A percentile compares a stretch with the other conserved stretches of the same genome.
Evolutionary conservation across 2,797 vertebrate genomes (phyloP).

Genomic region (Heteromormyrus szaboi): DNA sequence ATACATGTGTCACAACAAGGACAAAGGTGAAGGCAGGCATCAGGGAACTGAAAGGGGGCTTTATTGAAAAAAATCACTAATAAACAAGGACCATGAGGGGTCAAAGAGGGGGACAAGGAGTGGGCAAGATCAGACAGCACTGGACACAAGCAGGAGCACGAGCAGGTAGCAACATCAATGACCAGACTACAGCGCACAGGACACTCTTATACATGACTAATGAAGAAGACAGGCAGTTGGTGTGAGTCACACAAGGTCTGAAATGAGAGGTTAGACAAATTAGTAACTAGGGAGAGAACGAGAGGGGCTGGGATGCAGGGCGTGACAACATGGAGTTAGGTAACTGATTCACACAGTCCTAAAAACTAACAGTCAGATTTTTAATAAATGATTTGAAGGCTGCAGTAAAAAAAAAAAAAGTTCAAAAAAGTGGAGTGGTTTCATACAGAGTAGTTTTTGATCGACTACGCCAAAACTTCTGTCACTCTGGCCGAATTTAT

Average conservation of each 20-base stretch:
- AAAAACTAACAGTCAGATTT: background rate
- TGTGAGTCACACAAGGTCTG: too few species aligned
- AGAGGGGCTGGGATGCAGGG: too few species aligned
- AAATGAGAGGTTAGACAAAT: too few species aligned
- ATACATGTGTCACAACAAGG: background rate
- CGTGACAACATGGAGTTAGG: background rate
- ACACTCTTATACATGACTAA: too few species aligned
- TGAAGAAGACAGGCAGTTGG: too few species aligned
- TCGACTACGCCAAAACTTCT: background rate
- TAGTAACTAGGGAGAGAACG: too few species aligned
- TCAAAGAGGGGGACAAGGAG: too few species aligned
- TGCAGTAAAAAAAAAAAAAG: background rate
- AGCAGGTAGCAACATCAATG: background rate
- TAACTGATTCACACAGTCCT: background rate
- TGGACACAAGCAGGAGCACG: background rate
- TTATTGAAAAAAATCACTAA: too few species aligned
- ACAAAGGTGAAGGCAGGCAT: too few species aligned
- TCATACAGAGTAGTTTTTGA: background rate
- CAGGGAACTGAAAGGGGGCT: too few species aligned
- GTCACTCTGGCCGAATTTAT: background rate
- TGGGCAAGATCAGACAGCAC: background rate
- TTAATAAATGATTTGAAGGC: background rate
- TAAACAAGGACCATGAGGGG: too few species aligned
- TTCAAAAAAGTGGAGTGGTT: background rate
- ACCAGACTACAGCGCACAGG: too few species aligned